phyloP scores from a whole-genome alignment of 2,113 vertebrate species.

The Corydoras sp. region DNA sequence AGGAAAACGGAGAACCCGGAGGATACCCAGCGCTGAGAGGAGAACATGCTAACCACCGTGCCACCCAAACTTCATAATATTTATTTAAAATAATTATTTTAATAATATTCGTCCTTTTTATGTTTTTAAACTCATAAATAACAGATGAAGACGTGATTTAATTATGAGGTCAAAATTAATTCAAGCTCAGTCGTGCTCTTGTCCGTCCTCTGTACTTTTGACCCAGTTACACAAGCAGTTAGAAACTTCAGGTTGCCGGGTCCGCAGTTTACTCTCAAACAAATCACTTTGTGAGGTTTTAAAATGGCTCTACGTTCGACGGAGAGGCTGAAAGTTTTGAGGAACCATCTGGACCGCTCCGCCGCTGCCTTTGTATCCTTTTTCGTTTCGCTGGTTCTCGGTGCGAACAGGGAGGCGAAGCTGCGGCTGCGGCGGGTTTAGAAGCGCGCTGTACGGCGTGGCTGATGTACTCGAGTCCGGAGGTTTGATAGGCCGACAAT shows the following conservation, averaged over 20 bases:
- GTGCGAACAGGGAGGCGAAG: neutral
- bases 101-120: too few relatives aligned
- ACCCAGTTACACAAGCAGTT: neutral
- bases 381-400: neutral
- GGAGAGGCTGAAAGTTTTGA: conserved; percentile 57
- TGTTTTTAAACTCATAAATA: too few relatives aligned
- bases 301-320: conserved; percentile 58
- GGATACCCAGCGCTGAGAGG: too few relatives aligned
- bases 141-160: too few relatives aligned
- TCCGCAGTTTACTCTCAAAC: too few relatives aligned
- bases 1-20: too few relatives aligned
- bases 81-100: too few relatives aligned
- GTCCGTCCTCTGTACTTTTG: neutral
- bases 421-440: neutral
- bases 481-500: neutral
- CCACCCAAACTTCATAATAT: too few relatives aligned
- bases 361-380: conserved; percentile 62
- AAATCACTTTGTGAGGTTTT: neutral
- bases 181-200: neutral
- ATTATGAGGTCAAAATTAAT: neutral
- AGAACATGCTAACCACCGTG: too few relatives aligned
- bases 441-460: neutral
- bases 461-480: neutral
- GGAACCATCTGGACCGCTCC: conserved; percentile 56
- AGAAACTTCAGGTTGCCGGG: neutral